These are phyloP conservation scores for Lithophane ornitopus DNA, from an alignment of 2,888 invertebrate species.

Conservation along the genomic window DNA sequence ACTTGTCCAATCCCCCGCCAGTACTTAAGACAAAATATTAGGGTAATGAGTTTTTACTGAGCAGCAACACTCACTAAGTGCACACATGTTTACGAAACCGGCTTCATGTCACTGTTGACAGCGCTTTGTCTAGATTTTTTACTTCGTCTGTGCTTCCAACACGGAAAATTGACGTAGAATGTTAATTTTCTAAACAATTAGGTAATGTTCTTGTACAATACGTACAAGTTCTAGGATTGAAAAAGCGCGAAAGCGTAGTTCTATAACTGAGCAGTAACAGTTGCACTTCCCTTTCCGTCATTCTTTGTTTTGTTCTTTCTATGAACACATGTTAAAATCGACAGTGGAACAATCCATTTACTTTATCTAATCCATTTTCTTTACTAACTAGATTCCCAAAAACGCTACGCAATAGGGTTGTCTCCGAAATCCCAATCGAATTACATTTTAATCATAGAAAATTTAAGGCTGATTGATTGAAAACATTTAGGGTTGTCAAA, in stretches of 20 bases:
- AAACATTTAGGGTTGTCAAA: constrained; percentile 9
- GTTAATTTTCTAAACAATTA: too few species aligned
- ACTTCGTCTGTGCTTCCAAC: too few species aligned
- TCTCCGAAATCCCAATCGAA: constrained; percentile 24
- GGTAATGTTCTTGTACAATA: too few species aligned
- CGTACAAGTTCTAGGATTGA: neutral
- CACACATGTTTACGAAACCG: too few species aligned
- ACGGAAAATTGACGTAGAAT: too few species aligned
- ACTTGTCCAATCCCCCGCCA: too few species aligned
- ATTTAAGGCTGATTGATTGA: constrained; percentile 11
- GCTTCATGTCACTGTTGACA: too few species aligned
- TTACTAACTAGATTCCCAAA: constrained; percentile 26
- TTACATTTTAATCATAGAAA: constrained; percentile 46
- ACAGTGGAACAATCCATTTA: constrained; percentile 10
- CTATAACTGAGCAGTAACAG: neutral
- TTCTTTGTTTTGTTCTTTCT: neutral
- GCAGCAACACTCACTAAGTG: too few species aligned
- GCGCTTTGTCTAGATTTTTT: too few species aligned
- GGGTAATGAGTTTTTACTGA: too few species aligned
- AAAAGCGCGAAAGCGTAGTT: neutral
- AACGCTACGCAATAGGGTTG: constrained; percentile 2
- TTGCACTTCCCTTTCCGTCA: neutral
- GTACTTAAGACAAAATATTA: too few species aligned
- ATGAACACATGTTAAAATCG: neutral
- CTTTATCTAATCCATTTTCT: neutral